Base-by-base conservation (phyloP, 92 coral and sea anemone genomes). In the Hydrozoanthus gracilis region DNA sequence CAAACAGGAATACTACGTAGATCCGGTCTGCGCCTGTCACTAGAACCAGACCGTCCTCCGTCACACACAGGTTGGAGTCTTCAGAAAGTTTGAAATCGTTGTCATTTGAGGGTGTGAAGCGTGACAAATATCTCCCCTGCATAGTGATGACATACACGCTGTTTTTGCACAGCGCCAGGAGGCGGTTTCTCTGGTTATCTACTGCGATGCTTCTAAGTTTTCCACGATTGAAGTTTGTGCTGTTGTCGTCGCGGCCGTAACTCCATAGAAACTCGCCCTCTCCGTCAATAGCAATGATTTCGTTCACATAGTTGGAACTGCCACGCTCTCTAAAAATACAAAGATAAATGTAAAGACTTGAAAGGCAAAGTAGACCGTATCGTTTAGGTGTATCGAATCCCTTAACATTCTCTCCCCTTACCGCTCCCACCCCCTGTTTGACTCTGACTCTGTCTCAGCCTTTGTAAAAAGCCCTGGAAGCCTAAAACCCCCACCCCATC, bases 41-140 rank as follows among this genome's bases (percentile, higher is more conserved):
- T 64, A 92, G 83, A 48, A 89, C 69, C 80, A 86, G 71, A 4
- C 93, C 93, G 6, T 75, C 51, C 6, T 46, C 88, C 56, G 90
- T 92, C 76, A 92, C 93, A 65, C 94, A 92, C 39, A 92, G 61
- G 45, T 87, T 76, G 6, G 94, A 92, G 12, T 90, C 93, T 35
- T 54, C 86, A 58, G 90, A 65, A 18, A 78, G 86, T 18, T 50
- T 82, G 86, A 92, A 87, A 74, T 45, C 69, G 9, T 87, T 77
- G 3, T 70, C 87, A 11, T 71, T 89, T 3, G 80, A 66, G 16
- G 88, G 83, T 2, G 93, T 80, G 27, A 89, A 89, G 39, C 90
- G 69, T 11, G 93, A 82, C 51, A 92, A 70, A 49, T 80, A 82
- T 12, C 50, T 52, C 7, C 94, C 94, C 50, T 89, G 91, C 6